A percentile compares a stretch with the other conserved stretches of the same genome.
Conservation (phyloP, 2,113 vertebrate species). For the Daphoenositta chrysoptera region DNA sequence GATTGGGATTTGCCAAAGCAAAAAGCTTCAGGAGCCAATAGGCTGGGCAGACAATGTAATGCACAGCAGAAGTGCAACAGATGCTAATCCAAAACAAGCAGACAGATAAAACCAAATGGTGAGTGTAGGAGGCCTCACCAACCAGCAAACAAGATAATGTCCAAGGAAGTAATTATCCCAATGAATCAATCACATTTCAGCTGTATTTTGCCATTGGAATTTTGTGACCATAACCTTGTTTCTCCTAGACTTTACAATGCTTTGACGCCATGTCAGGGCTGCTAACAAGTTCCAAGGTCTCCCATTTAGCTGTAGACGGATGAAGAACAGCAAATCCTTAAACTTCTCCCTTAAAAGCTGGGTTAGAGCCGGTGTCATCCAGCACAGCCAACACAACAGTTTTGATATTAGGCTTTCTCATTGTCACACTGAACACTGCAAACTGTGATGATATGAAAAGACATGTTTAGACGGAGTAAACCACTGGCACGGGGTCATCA, state of each 20-base stretch:
- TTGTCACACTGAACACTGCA: neutral
- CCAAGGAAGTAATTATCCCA: neutral
- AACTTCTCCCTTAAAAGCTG: neutral
- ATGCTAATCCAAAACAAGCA: neutral
- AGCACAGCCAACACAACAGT: neutral
- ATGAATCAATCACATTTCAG: neutral
- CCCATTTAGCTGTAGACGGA: neutral
- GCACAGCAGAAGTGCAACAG: neutral
- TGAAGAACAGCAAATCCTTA: neutral
- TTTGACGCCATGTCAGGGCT: neutral
- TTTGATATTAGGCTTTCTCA: neutral
- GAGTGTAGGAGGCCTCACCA: neutral
- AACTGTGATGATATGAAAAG: neutral
- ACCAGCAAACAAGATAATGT: neutral
- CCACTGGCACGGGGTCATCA: neutral
- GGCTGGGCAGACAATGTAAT: neutral
- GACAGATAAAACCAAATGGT: neutral
- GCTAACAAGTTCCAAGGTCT: neutral
- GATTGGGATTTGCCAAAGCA: neutral
- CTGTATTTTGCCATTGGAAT: neutral
- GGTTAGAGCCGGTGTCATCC: neutral
- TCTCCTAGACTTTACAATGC: neutral
- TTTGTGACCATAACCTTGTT: neutral
- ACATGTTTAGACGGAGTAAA: neutral
- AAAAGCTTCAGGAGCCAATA: neutral